phyloP scores from a whole-genome alignment of 1,140 invertebrate genomes.

The Drosophila mauritiana region DNA sequence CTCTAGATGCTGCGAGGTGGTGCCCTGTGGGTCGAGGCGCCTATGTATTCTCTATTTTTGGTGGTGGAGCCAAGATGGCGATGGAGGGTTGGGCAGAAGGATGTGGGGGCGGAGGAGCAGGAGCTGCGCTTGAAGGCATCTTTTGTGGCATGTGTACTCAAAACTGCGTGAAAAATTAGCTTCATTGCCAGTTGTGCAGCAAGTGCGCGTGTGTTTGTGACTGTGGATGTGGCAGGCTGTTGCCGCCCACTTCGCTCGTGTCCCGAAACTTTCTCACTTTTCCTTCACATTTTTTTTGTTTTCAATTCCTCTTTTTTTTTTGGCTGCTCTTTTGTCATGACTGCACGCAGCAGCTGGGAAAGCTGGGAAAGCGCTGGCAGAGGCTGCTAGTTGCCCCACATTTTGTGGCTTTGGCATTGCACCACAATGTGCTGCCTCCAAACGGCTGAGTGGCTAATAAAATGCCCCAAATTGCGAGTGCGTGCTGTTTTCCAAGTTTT shows the following conservation, averaged over 20 bases:
- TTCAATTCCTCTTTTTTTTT: conserved; percentile 19
- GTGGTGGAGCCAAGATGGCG: conserved; percentile 9
- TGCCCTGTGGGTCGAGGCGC: conserved; percentile 16
- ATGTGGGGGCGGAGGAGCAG: neutral
- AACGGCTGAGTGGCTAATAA: conserved; percentile 48
- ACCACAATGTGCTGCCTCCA: conserved; percentile 40
- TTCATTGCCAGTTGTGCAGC: conserved; percentile 53
- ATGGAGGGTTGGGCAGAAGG: neutral
- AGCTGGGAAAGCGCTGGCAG: conserved; percentile 4
- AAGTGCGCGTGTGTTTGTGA: conserved; percentile 12
- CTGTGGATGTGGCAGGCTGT: conserved; percentile 22
- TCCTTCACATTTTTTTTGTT: neutral
- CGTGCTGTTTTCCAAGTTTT: conserved; percentile 49
- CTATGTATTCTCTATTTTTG: conserved; percentile 7
- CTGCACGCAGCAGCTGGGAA: conserved; percentile 34
- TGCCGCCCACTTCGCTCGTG: conserved; percentile 18
- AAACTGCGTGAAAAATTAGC: conserved; percentile 77
- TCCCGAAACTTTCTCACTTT: conserved; percentile 35
- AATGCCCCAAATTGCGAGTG: conserved; percentile 58
- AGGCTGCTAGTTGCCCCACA: conserved; percentile 38
- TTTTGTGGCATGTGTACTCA: conserved; percentile 63
- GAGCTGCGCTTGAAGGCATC: conserved; percentile 50
- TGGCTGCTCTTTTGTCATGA: conserved; percentile 53
- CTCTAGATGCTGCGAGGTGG: conserved; percentile 36
- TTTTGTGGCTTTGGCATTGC: conserved; percentile 56